Conservation (phyloP, 2,113 vertebrate species). For the Cettia cetti region DNA sequence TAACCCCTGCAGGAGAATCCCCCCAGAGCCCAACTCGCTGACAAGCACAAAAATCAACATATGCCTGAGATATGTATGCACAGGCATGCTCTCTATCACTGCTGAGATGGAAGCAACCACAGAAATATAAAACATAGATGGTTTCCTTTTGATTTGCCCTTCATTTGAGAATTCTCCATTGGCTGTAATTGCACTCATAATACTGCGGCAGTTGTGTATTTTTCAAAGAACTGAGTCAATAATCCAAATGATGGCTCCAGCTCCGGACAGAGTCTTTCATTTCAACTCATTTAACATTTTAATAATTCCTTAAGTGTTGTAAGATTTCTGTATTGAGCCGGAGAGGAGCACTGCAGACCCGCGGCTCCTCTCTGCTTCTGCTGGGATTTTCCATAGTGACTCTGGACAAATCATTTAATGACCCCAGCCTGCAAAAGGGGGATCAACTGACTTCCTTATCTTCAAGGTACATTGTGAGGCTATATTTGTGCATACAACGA, state of each 20-base stretch:
- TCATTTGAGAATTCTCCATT: not conserved
- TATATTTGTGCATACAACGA: not conserved
- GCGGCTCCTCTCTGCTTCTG: not conserved
- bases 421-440: not conserved
- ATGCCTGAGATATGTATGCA: slow-evolving; percentile 49
- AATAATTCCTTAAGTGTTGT: not conserved
- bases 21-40: slow-evolving; percentile 20
- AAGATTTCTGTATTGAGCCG: not conserved
- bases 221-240: slow-evolving; percentile 35
- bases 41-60: slow-evolving; percentile 56
- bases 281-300: slow-evolving; percentile 6
- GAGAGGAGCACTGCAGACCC: not conserved
- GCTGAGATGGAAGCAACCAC: slow-evolving; percentile 44
- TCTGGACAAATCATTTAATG: not conserved
- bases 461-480: not conserved
- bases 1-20: slow-evolving; percentile 38
- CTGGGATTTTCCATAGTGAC: not conserved
- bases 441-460: not conserved
- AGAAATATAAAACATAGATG: slow-evolving; percentile 18
- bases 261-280: not conserved
- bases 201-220: not conserved
- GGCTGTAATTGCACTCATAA: not conserved
- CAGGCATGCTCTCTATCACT: not conserved
- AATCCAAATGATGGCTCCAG: slow-evolving; percentile 2
- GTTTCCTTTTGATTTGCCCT: slow-evolving; percentile 28